Evolutionary conservation across 2,888 invertebrate species (phyloP).

Genomic region (Xestia ashworthii): DNA sequence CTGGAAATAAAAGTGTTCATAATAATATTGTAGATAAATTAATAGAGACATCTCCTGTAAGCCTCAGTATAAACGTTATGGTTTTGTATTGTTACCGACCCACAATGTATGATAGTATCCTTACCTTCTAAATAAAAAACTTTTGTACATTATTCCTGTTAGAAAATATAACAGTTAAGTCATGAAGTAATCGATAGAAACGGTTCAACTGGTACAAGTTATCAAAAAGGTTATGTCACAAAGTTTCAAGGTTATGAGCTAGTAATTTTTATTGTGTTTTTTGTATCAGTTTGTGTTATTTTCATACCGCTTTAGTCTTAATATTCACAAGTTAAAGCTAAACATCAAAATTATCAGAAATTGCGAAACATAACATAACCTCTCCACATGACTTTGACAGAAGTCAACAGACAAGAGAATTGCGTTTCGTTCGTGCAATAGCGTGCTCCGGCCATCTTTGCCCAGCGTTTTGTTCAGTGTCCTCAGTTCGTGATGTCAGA

Average conservation of each 20-base stretch:
- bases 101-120: constrained; percentile 36
- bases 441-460: background rate
- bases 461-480: background rate
- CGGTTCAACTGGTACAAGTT: constrained; percentile 5
- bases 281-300: background rate
- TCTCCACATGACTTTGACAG: constrained; percentile 42
- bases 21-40: background rate
- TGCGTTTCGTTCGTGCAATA: constrained; percentile 17
- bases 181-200: constrained; percentile 17
- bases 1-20: constrained; percentile 67
- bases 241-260: constrained; percentile 50
- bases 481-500: background rate
- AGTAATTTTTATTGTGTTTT: constrained; percentile 5
- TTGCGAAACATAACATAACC: constrained; percentile 52
- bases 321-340: background rate
- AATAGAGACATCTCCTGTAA: background rate
- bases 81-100: constrained; percentile 1
- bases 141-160: constrained; percentile 78
- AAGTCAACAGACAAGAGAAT: too few relatives aligned
- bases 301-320: constrained; percentile 4
- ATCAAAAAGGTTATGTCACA: constrained; percentile 63
- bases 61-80: background rate
- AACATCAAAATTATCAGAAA: background rate
- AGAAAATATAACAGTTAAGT: constrained; percentile 28
- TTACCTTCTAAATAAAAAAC: constrained; percentile 79